Evolutionary conservation across 2,113 vertebrate genomes (phyloP).

Genomic region (Cnemophilus loriae): DNA sequence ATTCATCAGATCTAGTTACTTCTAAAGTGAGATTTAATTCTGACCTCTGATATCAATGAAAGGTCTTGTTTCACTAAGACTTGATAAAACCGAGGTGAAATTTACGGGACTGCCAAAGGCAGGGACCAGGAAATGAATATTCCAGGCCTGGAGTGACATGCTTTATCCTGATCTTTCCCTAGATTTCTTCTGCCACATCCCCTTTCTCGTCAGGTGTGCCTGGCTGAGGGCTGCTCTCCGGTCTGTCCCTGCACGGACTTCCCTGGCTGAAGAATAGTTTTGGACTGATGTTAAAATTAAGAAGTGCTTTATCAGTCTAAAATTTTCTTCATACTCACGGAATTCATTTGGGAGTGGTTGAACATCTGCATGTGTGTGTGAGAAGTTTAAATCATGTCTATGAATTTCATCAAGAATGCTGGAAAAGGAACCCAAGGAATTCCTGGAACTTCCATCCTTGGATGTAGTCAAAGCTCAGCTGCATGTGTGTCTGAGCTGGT

Average conservation of each 20-base stretch:
- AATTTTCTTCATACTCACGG: not conserved
- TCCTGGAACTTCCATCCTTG: not conserved
- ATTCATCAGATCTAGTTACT: not conserved
- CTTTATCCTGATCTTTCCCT: not conserved
- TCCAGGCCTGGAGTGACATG: not conserved
- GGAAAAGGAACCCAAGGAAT: not conserved
- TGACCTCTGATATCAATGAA: not conserved
- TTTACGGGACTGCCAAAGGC: not conserved
- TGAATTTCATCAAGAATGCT: not conserved
- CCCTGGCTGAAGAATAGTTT: not conserved
- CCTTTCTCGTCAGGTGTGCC: not conserved
- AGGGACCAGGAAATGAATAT: not conserved
- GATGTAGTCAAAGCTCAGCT: not conserved
- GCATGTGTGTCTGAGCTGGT: not conserved
- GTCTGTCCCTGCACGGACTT: not conserved
- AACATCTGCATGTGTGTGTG: fast-evolving
- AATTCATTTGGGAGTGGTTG: not conserved
- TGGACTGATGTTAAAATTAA: not conserved
- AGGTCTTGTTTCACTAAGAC: not conserved
- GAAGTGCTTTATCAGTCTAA: not conserved
- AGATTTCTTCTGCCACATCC: not conserved
- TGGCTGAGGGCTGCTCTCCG: not conserved
- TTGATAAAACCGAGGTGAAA: not conserved
- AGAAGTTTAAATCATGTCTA: not conserved
- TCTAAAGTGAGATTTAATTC: not conserved